phyloP scores from a whole-genome alignment of 2,797 vertebrate species.

The Emydoidea blandingii region DNA sequence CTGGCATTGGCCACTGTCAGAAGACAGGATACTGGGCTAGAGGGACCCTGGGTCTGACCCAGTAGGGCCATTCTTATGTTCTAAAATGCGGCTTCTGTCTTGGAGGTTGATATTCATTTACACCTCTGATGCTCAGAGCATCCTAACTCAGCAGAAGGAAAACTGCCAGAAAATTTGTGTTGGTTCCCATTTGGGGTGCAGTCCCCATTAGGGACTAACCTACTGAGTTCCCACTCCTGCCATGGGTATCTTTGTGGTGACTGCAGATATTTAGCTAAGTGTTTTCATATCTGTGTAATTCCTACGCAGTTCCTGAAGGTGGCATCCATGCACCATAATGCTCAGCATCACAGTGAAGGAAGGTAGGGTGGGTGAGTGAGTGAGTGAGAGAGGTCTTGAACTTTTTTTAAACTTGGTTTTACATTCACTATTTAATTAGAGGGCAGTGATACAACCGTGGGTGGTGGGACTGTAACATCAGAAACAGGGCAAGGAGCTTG shows the following conservation, averaged over 20 bases:
- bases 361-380: too few species aligned
- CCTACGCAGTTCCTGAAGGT: neutral
- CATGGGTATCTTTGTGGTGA: neutral
- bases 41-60: too few species aligned
- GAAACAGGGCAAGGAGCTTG: neutral
- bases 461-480: neutral
- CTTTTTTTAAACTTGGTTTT: neutral
- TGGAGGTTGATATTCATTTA: neutral
- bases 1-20: too few species aligned
- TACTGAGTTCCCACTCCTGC: neutral
- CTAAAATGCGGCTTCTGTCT: neutral
- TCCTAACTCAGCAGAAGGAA: neutral
- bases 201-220: fast-evolving
- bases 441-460: neutral
- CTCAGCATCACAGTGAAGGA: too few species aligned
- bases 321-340: neutral
- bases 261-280: neutral
- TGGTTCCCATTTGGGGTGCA: neutral
- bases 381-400: neutral
- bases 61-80: too few species aligned
- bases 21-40: too few species aligned
- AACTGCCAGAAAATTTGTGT: neutral
- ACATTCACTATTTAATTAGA: neutral
- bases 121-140: neutral
- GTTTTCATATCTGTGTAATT: neutral